Conservation (phyloP, 64 coral and sea anemone species). For the Montipora cactus region DNA sequence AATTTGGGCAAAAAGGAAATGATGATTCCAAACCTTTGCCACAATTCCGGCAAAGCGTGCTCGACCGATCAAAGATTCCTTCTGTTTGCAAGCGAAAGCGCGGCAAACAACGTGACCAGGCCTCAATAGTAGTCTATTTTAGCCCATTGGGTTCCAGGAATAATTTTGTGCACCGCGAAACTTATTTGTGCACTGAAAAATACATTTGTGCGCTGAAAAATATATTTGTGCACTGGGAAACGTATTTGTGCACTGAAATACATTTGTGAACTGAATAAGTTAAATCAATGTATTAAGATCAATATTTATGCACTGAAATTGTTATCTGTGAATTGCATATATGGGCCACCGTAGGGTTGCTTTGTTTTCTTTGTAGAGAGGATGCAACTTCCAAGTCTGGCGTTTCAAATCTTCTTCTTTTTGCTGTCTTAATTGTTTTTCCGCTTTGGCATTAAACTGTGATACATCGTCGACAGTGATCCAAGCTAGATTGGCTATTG, state of each 20-base stretch:
- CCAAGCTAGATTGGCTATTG: conserved; percentile 54
- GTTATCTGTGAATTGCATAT: no score
- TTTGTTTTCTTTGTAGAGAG: no score
- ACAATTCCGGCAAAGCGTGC: not conserved
- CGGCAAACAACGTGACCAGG: conserved; percentile 45
- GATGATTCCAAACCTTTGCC: conserved; percentile 53
- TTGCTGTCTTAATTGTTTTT: no score
- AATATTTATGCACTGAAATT: no score
- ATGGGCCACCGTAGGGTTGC: no score
- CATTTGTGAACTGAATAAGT: not conserved
- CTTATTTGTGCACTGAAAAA: conserved; percentile 18
- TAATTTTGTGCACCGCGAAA: not conserved
- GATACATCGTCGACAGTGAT: conserved; percentile 36
- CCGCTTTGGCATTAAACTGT: not conserved
- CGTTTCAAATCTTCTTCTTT: no score
- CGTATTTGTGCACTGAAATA: not conserved
- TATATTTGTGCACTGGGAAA: no score
- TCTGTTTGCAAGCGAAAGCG: not conserved
- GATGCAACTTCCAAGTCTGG: no score
- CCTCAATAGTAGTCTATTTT: conserved; percentile 39
- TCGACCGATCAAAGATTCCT: not conserved
- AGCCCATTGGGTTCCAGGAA: conserved; percentile 46
- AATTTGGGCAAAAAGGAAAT: conserved; percentile 52
- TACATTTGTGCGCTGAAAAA: no score
- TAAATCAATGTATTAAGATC: no score